A percentile compares a stretch with the other conserved stretches of the same genome.
phyloP scores from a whole-genome alignment of 2,888 invertebrate species.

The Drosophila cognata region DNA sequence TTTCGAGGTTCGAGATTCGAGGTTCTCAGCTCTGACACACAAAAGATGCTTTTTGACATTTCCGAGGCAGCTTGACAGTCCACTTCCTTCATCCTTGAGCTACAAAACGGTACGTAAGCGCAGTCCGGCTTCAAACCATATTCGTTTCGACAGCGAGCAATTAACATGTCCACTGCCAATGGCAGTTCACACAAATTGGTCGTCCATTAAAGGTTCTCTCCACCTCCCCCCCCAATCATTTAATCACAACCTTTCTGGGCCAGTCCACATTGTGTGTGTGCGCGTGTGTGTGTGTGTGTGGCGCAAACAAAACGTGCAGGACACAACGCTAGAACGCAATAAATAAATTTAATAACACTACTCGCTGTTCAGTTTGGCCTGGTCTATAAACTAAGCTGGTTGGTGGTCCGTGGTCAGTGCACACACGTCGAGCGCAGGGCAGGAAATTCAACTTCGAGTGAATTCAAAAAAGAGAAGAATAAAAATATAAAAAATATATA shows the following conservation, averaged over 20 bases:
- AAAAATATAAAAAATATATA: conserved; percentile 11
- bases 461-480: conserved; percentile 19
- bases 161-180: conserved; percentile 76
- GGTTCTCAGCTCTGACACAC: conserved; percentile 28
- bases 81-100: conserved; percentile 77
- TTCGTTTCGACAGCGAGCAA: conserved; percentile 36
- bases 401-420: conserved; percentile 54
- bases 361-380: conserved; percentile 54
- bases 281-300: conserved; percentile 31
- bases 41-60: conserved; percentile 49
- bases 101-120: conserved; percentile 55
- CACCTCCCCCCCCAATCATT: not conserved
- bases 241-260: conserved; percentile 1
- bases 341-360: conserved; percentile 68
- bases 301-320: conserved; percentile 39
- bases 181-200: conserved; percentile 63
- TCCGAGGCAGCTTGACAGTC: conserved; percentile 49
- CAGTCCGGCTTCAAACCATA: conserved; percentile 8
- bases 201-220: conserved; percentile 36
- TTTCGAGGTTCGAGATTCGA: conserved; percentile 52
- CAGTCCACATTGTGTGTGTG: not conserved
- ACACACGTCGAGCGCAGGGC: conserved; percentile 27
- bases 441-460: conserved; percentile 38
- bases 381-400: conserved; percentile 58
- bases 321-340: conserved; percentile 40